phyloP scores from a whole-genome alignment of 2,888 invertebrate species.

The Hydropsyche betteni region DNA sequence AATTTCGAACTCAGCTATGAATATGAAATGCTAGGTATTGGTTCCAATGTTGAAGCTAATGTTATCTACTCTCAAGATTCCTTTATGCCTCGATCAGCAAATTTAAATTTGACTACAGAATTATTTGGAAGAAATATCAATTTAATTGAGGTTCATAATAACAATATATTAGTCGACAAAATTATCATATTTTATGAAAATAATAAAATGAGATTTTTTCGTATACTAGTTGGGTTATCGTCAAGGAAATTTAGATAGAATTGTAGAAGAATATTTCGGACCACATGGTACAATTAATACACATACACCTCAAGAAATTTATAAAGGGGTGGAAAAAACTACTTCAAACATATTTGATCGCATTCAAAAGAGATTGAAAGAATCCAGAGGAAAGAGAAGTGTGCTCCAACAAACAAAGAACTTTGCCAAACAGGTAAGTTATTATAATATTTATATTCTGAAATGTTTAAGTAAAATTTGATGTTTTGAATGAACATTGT shows the following conservation, averaged over 20 bases:
- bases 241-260: constrained; percentile 79
- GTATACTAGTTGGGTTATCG: constrained; percentile 69
- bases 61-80: constrained; percentile 86
- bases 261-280: constrained; percentile 80
- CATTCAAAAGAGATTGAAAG: constrained; percentile 40
- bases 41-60: constrained; percentile 74
- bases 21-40: constrained; percentile 74
- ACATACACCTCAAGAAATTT: constrained; percentile 60
- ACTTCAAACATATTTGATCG: constrained; percentile 52
- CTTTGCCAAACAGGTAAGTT: constrained; percentile 43
- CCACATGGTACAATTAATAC: constrained; percentile 72
- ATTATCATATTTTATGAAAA: not conserved
- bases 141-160: constrained; percentile 70
- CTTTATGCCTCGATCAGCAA: constrained; percentile 77
- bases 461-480: constrained; percentile 49
- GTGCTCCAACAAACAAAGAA: constrained; percentile 38
- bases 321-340: constrained; percentile 56
- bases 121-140: constrained; percentile 82
- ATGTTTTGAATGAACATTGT: constrained; percentile 5
- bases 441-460: not conserved
- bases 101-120: constrained; percentile 78
- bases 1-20: constrained; percentile 80
- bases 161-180: constrained; percentile 8
- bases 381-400: constrained; percentile 46
- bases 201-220: no score